Conservation (phyloP, 2,888 invertebrate genomes). For the Rotaria magnacalcarata region DNA sequence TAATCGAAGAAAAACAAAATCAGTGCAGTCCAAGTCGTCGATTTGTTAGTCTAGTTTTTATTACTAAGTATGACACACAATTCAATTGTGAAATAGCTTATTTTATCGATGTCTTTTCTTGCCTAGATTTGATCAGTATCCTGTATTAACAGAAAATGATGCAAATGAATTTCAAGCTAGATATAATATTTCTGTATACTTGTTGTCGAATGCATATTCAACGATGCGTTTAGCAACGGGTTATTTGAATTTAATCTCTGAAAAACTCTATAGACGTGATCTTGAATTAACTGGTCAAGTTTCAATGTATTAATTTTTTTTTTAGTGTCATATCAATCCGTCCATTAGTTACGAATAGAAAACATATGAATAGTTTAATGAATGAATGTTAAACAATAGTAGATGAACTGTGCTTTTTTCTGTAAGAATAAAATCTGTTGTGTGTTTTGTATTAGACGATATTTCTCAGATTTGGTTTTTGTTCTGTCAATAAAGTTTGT, state of each 20-base stretch:
- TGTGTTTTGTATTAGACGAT: no score
- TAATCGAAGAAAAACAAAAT: background rate
- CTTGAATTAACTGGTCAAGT: background rate
- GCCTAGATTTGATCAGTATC: background rate
- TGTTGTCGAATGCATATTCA: background rate
- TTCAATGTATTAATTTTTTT: background rate
- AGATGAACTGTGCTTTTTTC: no score
- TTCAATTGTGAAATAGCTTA: background rate
- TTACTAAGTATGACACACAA: background rate
- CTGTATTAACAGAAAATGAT: constrained; percentile 16
- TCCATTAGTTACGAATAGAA: background rate
- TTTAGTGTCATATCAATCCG: background rate
- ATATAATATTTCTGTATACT: constrained; percentile 11
- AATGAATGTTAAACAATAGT: background rate
- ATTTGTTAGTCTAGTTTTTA: background rate
- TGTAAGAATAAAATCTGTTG: no score
- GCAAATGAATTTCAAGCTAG: background rate
- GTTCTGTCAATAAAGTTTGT: no score
- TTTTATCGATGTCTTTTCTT: background rate
- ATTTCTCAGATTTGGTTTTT: no score
- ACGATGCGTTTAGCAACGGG: background rate
- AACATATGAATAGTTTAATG: background rate
- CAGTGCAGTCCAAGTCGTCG: background rate
- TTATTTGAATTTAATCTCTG: background rate
- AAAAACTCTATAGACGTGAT: constrained; percentile 14